Evolutionary conservation across 2,888 invertebrate species (phyloP).

Genomic region (Meghimatium bilineatum): DNA sequence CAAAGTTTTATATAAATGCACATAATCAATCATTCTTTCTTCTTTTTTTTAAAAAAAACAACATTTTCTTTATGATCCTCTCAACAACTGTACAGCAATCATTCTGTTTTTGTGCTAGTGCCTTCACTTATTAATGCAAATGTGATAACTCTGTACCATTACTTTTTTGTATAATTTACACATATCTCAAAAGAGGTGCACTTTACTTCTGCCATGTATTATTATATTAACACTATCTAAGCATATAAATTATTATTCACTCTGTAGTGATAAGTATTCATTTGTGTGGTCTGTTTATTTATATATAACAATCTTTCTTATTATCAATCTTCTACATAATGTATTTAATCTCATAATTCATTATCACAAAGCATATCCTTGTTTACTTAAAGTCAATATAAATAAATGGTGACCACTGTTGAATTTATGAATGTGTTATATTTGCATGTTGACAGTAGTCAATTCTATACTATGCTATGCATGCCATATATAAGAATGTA

Average conservation of each 20-base stretch:
- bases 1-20: background rate
- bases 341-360: slow-evolving; percentile 19
- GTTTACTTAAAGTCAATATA: background rate
- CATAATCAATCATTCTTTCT: background rate
- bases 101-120: background rate
- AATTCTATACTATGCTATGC: no score
- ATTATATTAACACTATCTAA: background rate
- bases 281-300: background rate
- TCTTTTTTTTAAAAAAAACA: background rate
- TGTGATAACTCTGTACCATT: slow-evolving; percentile 32
- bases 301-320: background rate
- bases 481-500: no score
- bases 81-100: background rate
- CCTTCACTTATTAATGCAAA: slow-evolving; percentile 33
- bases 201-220: background rate
- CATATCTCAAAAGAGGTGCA: slow-evolving; percentile 25
- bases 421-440: no score
- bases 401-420: background rate
- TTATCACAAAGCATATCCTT: slow-evolving; percentile 31
- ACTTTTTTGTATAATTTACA: background rate
- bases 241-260: background rate
- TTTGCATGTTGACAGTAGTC: no score
- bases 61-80: background rate
- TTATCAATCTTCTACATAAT: slow-evolving; percentile 24
- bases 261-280: background rate